A percentile compares a stretch with the other conserved stretches of the same genome.
Conservation (phyloP, 1,140 invertebrate genomes). For the Plodia interpunctella region DNA sequence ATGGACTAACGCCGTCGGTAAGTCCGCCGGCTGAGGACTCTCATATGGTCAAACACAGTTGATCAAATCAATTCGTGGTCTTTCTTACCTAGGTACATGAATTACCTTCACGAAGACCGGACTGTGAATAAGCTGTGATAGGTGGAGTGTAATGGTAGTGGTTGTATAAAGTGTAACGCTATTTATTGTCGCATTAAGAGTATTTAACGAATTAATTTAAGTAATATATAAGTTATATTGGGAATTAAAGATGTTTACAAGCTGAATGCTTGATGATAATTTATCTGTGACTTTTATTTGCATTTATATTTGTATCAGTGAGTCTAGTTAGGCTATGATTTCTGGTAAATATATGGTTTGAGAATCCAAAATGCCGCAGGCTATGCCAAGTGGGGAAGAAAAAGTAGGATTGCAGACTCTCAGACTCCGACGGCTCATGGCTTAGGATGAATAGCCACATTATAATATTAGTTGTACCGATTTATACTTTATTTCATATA, state of each 20-base stretch:
- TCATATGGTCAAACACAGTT: constrained; percentile 60
- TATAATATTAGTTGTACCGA: no score
- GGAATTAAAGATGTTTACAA: constrained; percentile 49
- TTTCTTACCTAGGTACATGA: constrained; percentile 31
- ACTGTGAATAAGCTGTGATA: constrained; percentile 60
- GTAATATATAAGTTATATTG: constrained; percentile 61
- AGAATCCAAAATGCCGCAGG: no score
- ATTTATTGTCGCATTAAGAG: constrained; percentile 70
- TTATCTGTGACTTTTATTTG: constrained; percentile 18
- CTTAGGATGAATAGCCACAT: no score
- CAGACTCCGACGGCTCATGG: no score
- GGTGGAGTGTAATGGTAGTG: constrained; percentile 41
- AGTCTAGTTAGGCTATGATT: background rate
- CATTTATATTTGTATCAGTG: background rate
- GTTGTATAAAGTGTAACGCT: constrained; percentile 59
- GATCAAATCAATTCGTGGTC: constrained; percentile 32
- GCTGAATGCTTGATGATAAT: constrained; percentile 12
- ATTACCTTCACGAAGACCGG: constrained; percentile 32
- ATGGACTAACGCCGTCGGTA: constrained; percentile 42
- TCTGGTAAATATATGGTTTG: no score
- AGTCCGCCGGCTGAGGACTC: constrained; percentile 70
- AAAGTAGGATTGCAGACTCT: no score
- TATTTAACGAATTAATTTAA: constrained; percentile 60
- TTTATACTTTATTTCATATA: no score
- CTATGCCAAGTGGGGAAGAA: no score